Conservation (phyloP, 2,797 vertebrate genomes). For the Mus caroli region DNA sequence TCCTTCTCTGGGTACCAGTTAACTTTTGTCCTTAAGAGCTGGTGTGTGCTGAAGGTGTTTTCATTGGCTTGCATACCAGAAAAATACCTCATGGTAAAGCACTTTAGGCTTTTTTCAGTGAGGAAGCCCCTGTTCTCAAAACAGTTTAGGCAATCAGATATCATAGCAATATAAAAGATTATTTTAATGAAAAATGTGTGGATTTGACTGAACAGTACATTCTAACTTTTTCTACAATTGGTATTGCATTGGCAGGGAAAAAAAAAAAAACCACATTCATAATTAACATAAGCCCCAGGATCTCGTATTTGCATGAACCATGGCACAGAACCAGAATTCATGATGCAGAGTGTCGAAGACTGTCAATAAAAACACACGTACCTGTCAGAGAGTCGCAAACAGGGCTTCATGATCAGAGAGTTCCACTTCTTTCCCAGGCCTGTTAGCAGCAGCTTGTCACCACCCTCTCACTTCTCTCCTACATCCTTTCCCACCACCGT, state of each 20-base stretch:
- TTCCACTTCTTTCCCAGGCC: not conserved
- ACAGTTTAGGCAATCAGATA: conserved; percentile 37
- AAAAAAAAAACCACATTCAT: conserved; percentile 70
- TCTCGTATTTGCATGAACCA: conserved; percentile 73
- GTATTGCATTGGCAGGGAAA: conserved; percentile 24
- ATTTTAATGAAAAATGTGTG: conserved; percentile 48
- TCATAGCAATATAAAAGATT: not conserved
- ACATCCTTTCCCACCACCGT: not conserved
- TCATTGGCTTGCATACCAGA: not conserved
- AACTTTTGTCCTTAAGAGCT: conserved; percentile 22
- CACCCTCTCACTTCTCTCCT: not conserved
- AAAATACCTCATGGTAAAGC: not conserved
- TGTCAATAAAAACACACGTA: conserved; percentile 74
- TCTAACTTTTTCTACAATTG: conserved; percentile 31
- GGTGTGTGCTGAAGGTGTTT: not conserved
- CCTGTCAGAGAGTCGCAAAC: conserved; percentile 1
- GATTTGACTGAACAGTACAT: not conserved
- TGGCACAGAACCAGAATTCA: conserved; percentile 56
- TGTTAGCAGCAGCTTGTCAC: not conserved
- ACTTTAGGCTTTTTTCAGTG: conserved; percentile 33
- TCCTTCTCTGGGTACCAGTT: conserved; percentile 41
- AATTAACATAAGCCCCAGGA: conserved; percentile 65
- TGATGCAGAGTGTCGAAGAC: conserved; percentile 61
- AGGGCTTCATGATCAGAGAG: not conserved
- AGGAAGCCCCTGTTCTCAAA: conserved; percentile 1